A percentile compares a stretch with the other conserved stretches of the same genome.
Conservation (phyloP, 1,140 invertebrate species). For the Polyergus mexicanus region DNA sequence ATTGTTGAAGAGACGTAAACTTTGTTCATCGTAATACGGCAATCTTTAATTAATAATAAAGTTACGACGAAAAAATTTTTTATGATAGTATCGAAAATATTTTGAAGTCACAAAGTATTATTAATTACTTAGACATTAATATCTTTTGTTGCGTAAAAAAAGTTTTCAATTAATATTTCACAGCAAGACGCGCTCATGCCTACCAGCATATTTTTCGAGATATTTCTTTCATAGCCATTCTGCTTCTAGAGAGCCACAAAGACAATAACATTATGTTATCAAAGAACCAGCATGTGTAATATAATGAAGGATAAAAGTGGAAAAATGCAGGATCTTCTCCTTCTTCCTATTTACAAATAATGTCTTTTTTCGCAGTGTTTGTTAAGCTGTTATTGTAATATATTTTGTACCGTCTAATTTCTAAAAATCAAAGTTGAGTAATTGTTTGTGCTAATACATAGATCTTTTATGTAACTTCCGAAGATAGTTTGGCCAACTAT, state of each 20-base stretch:
- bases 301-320: constrained; percentile 7
- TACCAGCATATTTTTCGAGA: not conserved
- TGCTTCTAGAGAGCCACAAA: constrained; percentile 4
- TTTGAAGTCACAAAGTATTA: not conserved
- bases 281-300: not conserved
- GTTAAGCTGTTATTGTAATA: constrained; percentile 64
- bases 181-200: not conserved
- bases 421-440: constrained; percentile 33
- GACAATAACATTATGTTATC: constrained; percentile 51
- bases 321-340: constrained; percentile 7
- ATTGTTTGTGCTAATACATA: constrained; percentile 61
- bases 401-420: constrained; percentile 56
- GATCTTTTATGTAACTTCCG: constrained; percentile 38
- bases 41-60: constrained; percentile 2
- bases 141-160: not conserved
- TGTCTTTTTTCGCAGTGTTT: constrained; percentile 47
- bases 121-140: not conserved
- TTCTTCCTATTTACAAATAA: constrained; percentile 29
- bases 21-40: constrained; percentile 11
- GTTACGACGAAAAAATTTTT: constrained; percentile 24
- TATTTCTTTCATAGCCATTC: not conserved
- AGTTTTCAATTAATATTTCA: constrained; percentile 9
- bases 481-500: not conserved
- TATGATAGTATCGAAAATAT: constrained; percentile 24
- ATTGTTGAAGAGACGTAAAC: constrained; percentile 32